phyloP scores from a whole-genome alignment of 1,140 invertebrate genomes.

The Tetragnatha versicolor region DNA sequence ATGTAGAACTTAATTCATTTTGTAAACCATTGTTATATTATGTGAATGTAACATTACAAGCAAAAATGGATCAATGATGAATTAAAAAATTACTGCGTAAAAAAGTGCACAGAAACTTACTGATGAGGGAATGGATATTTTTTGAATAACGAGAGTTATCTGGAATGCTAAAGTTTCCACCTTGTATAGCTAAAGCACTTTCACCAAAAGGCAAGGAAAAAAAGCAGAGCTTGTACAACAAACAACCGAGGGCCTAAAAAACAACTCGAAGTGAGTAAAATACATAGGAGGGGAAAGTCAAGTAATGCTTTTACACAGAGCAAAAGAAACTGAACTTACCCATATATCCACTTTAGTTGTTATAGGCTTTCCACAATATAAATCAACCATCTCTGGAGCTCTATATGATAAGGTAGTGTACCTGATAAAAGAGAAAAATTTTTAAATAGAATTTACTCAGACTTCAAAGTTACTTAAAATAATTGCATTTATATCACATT shows the following conservation, averaged over 20 bases:
- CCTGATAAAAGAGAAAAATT: conserved; percentile 59
- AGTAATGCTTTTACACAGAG: neutral
- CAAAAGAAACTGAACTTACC: conserved; percentile 67
- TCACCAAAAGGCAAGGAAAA: conserved; percentile 93
- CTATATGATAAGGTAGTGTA: conserved; percentile 94
- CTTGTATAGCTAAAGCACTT: conserved; percentile 91
- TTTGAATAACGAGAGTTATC: conserved; percentile 79
- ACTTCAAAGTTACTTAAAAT: too few species aligned
- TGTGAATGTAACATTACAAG: too few species aligned
- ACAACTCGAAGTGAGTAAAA: neutral
- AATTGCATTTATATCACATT: too few species aligned
- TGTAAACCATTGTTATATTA: too few species aligned
- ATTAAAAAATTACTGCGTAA: too few species aligned
- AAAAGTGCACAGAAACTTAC: conserved; percentile 62
- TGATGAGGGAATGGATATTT: conserved; percentile 66
- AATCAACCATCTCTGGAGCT: conserved; percentile 94
- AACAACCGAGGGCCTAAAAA: conserved; percentile 82
- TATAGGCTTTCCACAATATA: conserved; percentile 86
- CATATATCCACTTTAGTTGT: conserved; percentile 94
- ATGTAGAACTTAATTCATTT: too few species aligned
- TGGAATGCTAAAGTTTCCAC: conserved; percentile 86
- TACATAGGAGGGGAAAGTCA: neutral
- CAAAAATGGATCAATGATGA: too few species aligned
- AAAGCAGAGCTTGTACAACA: conserved; percentile 91
- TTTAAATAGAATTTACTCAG: too few species aligned